Evolutionary conservation across 2,113 vertebrate species (phyloP).

Genomic region (Clarias gariepinus): DNA sequence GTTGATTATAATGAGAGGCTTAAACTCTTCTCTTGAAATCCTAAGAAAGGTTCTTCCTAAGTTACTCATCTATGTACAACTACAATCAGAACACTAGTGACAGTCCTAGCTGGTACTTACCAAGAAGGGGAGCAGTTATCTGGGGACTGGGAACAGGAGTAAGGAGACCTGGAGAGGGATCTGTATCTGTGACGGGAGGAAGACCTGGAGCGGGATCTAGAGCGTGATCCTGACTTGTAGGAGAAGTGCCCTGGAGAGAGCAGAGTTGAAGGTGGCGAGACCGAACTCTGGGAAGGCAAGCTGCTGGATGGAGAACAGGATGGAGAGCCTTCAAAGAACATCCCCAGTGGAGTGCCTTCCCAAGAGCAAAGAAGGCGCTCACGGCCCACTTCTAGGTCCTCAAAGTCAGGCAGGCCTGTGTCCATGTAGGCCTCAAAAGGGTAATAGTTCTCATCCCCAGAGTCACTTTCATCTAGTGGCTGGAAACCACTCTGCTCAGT

Average conservation of each 20-base stretch:
- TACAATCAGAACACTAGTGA: neutral
- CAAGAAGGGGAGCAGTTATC: constrained; percentile 88
- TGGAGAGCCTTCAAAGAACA: constrained; percentile 91
- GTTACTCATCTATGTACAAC: constrained; percentile 36
- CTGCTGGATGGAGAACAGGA: constrained; percentile 91
- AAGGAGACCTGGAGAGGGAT: constrained; percentile 88
- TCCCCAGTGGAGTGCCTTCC: constrained; percentile 90
- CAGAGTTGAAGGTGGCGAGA: constrained; percentile 89
- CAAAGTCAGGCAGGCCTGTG: constrained; percentile 87
- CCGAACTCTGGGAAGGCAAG: constrained; percentile 90
- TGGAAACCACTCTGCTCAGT: constrained; percentile 63
- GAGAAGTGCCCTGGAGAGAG: constrained; percentile 77
- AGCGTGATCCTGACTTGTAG: constrained; percentile 76
- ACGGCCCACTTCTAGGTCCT: constrained; percentile 87
- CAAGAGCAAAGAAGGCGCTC: constrained; percentile 90
- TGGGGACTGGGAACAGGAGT: constrained; percentile 85
- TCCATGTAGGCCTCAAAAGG: constrained; percentile 89
- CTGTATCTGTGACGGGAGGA: constrained; percentile 80
- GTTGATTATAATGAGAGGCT: constrained; percentile 16
- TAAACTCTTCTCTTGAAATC: constrained; percentile 40
- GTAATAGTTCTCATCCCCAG: constrained; percentile 80
- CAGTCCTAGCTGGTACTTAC: constrained; percentile 64
- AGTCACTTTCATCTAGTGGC: constrained; percentile 75
- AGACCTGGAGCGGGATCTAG: constrained; percentile 81
- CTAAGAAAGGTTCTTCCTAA: constrained; percentile 50